phyloP scores from a whole-genome alignment of 2,113 vertebrate genomes.

The Toxostoma redivivum region DNA sequence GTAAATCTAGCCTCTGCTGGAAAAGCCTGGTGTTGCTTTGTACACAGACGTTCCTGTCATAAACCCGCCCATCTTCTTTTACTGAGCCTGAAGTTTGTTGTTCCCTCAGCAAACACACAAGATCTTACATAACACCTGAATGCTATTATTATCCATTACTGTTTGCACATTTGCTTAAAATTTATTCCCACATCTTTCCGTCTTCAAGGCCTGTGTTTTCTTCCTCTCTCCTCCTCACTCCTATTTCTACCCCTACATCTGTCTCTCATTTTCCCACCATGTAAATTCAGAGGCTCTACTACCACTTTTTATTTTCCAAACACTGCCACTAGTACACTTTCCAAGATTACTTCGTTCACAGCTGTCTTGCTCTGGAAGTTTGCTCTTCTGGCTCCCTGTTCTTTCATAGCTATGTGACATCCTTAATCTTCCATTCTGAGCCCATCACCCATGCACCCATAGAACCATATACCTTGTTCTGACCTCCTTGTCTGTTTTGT shows the following conservation, averaged over 20 bases:
- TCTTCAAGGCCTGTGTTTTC: not conserved
- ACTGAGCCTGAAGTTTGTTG: not conserved
- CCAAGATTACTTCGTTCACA: not conserved
- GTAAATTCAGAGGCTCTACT: not conserved
- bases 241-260: not conserved
- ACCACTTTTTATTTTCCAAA: not conserved
- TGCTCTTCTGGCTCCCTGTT: not conserved
- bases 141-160: not conserved
- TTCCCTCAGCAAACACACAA: not conserved
- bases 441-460: too few species aligned
- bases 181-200: not conserved
- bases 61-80: not conserved
- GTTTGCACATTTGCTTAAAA: not conserved
- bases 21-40: not conserved
- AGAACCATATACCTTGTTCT: not conserved
- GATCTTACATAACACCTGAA: not conserved
- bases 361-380: not conserved
- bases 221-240: not conserved
- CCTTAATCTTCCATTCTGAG: not conserved
- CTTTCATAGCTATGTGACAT: not conserved
- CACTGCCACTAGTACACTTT: fast-evolving
- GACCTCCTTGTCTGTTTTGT: not conserved
- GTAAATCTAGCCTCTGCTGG: not conserved
- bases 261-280: not conserved
- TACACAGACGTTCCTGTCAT: not conserved